Percentiles rank a stretch among this genome's conserved stretches.
phyloP scores from a whole-genome alignment of 2,888 invertebrate species.

The Merodon equestris region DNA sequence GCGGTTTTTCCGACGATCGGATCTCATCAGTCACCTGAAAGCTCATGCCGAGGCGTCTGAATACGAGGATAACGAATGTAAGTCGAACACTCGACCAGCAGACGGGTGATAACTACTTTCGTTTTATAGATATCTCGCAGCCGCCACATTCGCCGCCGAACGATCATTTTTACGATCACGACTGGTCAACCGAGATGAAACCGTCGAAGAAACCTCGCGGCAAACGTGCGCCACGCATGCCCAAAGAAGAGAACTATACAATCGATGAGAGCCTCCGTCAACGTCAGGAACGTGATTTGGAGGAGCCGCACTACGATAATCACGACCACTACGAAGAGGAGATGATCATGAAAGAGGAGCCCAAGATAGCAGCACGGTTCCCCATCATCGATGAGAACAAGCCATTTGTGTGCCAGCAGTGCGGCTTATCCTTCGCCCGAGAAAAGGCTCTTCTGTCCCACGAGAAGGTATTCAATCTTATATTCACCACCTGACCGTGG shows the following conservation, averaged over 20 bases:
- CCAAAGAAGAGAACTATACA: constrained; percentile 75
- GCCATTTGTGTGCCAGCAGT: constrained; percentile 89
- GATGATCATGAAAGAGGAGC: constrained; percentile 34
- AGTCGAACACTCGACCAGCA: constrained; percentile 9
- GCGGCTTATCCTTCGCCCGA: constrained; percentile 88
- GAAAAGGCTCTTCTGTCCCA: constrained; percentile 91
- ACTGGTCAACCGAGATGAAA: constrained; percentile 72
- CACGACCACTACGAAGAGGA: constrained; percentile 44
- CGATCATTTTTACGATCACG: constrained; percentile 77
- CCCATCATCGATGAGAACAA: constrained; percentile 85
- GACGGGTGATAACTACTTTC: not conserved
- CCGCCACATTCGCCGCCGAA: constrained; percentile 69
- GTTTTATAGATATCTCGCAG: constrained; percentile 48
- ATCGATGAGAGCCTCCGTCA: constrained; percentile 69
- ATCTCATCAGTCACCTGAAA: constrained; percentile 90
- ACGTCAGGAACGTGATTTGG: constrained; percentile 21
- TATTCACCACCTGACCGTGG: not conserved
- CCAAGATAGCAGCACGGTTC: constrained; percentile 74
- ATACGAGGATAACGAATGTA: constrained; percentile 74
- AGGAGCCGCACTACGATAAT: constrained; percentile 10
- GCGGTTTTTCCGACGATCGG: constrained; percentile 87
- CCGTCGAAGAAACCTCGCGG: constrained; percentile 64
- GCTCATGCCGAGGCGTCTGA: constrained; percentile 89
- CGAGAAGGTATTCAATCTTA: constrained; percentile 80
- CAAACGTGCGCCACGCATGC: constrained; percentile 64